A percentile compares a stretch with the other conserved stretches of the same genome.
phyloP scores from a whole-genome alignment of 1,140 invertebrate species.

The Drosophila grimshawi region DNA sequence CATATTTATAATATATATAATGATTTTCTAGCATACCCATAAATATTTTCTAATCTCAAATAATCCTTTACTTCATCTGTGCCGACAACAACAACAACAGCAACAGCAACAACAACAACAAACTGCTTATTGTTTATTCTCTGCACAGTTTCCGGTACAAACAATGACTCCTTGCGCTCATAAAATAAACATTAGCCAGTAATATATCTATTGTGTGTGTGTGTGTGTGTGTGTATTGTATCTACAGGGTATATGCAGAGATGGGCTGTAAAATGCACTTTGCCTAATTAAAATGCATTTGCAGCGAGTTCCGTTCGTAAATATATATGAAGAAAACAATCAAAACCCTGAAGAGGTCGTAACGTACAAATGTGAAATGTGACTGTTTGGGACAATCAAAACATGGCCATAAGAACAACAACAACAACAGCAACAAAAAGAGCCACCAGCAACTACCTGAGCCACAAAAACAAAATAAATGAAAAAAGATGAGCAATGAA shows the following conservation, averaged over 20 bases:
- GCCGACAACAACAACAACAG: background rate
- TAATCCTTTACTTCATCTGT: slow-evolving; percentile 9
- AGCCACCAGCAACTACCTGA: slow-evolving; percentile 64
- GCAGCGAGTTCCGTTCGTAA: slow-evolving; percentile 30
- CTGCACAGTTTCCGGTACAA: slow-evolving; percentile 7
- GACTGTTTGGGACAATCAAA: slow-evolving; percentile 45
- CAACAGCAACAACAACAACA: no score
- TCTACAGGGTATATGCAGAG: background rate
- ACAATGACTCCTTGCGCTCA: slow-evolving; percentile 4
- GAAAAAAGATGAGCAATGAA: slow-evolving; percentile 61
- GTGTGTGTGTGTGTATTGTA: background rate
- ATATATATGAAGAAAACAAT: no score
- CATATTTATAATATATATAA: background rate
- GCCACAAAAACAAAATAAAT: slow-evolving; percentile 1
- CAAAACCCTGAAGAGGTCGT: slow-evolving; percentile 5
- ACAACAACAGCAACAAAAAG: slow-evolving; percentile 31
- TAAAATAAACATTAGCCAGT: slow-evolving; percentile 23
- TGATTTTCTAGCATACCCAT: background rate
- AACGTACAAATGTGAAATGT: slow-evolving; percentile 20
- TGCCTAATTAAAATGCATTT: slow-evolving; percentile 43
- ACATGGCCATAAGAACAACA: slow-evolving; percentile 26
- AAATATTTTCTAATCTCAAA: background rate
- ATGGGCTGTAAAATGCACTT: slow-evolving; percentile 29
- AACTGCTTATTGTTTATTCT: slow-evolving; percentile 8
- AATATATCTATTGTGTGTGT: background rate